phyloP scores from a whole-genome alignment of 2,888 invertebrate species.

The Drosophila lutescens region DNA sequence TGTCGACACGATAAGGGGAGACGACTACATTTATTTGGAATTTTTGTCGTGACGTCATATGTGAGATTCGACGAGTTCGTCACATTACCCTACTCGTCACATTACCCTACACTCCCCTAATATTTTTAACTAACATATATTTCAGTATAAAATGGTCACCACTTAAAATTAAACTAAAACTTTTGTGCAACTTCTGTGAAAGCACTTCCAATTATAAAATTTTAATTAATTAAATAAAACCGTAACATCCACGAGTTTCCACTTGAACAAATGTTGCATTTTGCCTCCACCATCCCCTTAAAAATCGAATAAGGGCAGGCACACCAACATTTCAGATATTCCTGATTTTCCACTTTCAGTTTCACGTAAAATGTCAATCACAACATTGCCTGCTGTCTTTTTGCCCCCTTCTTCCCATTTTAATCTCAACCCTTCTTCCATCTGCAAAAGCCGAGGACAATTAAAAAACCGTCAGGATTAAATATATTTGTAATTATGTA shows the following conservation, averaged over 20 bases:
- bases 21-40: no score
- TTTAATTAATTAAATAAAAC: constrained; percentile 17
- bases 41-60: no score
- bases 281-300: background rate
- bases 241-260: background rate
- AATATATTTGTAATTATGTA: constrained; percentile 80
- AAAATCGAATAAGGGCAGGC: background rate
- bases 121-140: no score
- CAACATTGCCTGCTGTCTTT: constrained; percentile 52
- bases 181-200: background rate
- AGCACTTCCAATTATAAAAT: background rate
- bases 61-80: no score
- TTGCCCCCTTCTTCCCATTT: constrained; percentile 1
- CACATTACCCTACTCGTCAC: no score
- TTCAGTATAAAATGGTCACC: no score
- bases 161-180: background rate
- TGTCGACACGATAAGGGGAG: no score
- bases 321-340: background rate
- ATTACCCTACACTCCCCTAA: no score
- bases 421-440: constrained; percentile 17
- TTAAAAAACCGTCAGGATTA: constrained; percentile 77
- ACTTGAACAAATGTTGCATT: constrained; percentile 14
- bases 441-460: constrained; percentile 54
- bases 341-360: constrained; percentile 38
- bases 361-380: constrained; percentile 68